Conservation (phyloP, 2,113 vertebrate species). For the Pygoscelis adeliae region DNA sequence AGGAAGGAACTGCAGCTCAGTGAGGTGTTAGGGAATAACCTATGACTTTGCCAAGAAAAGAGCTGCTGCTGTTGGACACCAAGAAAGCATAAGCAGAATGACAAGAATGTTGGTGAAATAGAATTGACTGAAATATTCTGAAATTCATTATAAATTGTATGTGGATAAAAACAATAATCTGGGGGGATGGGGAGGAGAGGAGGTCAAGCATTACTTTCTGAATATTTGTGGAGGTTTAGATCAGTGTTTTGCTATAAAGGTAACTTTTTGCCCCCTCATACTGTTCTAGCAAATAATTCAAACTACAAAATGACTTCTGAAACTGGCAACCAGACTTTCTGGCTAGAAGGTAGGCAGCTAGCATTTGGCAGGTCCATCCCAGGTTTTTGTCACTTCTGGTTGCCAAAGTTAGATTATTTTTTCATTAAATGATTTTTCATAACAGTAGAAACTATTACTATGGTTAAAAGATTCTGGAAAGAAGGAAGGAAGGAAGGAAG, state of each 20-base stretch:
- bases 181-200: background rate
- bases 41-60: background rate
- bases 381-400: background rate
- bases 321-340: background rate
- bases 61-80: background rate
- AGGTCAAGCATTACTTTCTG: background rate
- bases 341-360: background rate
- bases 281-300: background rate
- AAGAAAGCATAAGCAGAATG: background rate
- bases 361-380: background rate
- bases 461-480: background rate
- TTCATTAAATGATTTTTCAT: background rate
- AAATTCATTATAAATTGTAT: background rate
- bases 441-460: background rate
- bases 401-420: background rate
- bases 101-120: background rate
- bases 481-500: no score
- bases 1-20: background rate
- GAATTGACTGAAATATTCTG: background rate
- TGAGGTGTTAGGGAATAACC: background rate
- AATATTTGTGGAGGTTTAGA: background rate
- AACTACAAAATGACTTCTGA: background rate
- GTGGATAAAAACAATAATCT: background rate
- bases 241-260: background rate
- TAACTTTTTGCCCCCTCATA: background rate